Percentiles rank a stretch among this genome's conserved stretches.
Conservation (phyloP, 2,888 invertebrate genomes). For the Isotomurus palustris region DNA sequence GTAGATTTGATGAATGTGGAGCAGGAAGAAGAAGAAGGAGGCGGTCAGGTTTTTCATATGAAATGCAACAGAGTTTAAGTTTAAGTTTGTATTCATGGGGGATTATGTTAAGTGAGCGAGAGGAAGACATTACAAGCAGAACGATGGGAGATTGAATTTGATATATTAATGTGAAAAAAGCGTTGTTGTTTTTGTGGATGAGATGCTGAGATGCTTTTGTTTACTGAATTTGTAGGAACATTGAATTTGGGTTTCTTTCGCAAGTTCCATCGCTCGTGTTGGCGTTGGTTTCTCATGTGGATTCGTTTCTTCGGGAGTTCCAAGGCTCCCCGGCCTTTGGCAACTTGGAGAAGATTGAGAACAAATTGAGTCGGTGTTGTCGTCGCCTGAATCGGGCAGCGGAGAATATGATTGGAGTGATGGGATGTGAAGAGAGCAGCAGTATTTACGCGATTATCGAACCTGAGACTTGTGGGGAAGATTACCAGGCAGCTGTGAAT, state of each 20-base stretch:
- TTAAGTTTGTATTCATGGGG: too few species aligned
- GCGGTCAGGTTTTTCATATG: too few species aligned
- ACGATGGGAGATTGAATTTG: too few species aligned
- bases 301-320: slow-evolving; percentile 58
- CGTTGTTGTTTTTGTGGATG: too few species aligned
- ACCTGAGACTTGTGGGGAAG: slow-evolving; percentile 3
- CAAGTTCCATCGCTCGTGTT: slow-evolving; percentile 55
- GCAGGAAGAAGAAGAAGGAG: too few species aligned
- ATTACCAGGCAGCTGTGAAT: slow-evolving; percentile 17
- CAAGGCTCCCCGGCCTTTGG: slow-evolving; percentile 47
- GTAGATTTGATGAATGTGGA: too few species aligned
- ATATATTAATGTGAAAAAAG: too few species aligned
- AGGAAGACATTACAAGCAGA: too few species aligned
- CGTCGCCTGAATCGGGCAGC: slow-evolving; percentile 33
- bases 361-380: slow-evolving; percentile 34
- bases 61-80: too few species aligned
- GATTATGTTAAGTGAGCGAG: too few species aligned
- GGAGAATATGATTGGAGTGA: slow-evolving; percentile 19
- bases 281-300: slow-evolving; percentile 58
- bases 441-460: slow-evolving; percentile 22
- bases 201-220: too few species aligned
- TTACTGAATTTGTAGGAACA: slow-evolving; percentile 51
- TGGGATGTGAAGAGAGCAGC: background rate
- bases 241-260: slow-evolving; percentile 50
- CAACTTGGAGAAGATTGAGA: slow-evolving; percentile 37